Evolutionary conservation across 1,140 invertebrate species (phyloP).

Genomic region (Vanessa tameamea): DNA sequence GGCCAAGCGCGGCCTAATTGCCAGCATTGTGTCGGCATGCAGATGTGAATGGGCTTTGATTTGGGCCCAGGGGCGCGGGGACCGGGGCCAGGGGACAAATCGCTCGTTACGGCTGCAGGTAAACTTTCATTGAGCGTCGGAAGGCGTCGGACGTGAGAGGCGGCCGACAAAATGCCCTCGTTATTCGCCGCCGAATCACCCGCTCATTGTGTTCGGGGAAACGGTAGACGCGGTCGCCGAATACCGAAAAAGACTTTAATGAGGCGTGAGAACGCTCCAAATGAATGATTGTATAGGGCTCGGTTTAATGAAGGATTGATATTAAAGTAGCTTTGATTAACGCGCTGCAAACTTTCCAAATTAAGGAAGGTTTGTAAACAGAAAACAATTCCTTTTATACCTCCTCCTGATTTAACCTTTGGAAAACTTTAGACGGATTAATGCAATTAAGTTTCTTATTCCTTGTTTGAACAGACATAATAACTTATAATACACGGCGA

Average conservation of each 20-base stretch:
- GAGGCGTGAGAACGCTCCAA: slow-evolving; percentile 77
- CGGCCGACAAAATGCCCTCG: slow-evolving; percentile 79
- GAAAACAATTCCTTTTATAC: slow-evolving; percentile 19
- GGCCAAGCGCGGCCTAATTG: slow-evolving; percentile 76
- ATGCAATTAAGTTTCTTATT: slow-evolving; percentile 22
- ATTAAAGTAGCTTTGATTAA: slow-evolving; percentile 66
- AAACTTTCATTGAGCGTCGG: slow-evolving; percentile 80
- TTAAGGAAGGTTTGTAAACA: slow-evolving; percentile 25
- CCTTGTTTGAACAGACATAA: slow-evolving; percentile 19
- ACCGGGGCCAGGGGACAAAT: slow-evolving; percentile 75
- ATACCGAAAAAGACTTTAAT: slow-evolving; percentile 80
- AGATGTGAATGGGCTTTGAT: slow-evolving; percentile 81
- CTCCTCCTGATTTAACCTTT: slow-evolving; percentile 19
- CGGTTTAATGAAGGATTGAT: slow-evolving; percentile 76
- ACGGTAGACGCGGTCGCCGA: slow-evolving; percentile 78
- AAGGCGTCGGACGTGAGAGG: slow-evolving; percentile 80
- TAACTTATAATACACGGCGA: slow-evolving; percentile 17
- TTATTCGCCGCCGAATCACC: slow-evolving; percentile 80
- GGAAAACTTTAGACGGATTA: slow-evolving; percentile 15
- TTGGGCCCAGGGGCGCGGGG: slow-evolving; percentile 69
- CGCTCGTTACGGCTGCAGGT: slow-evolving; percentile 80
- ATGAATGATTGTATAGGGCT: slow-evolving; percentile 74
- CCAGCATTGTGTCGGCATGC: slow-evolving; percentile 79
- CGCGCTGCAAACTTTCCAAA: slow-evolving; percentile 23
- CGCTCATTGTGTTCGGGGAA: slow-evolving; percentile 78